phyloP scores from a whole-genome alignment of 2,113 vertebrate genomes.

The Erpornis zantholeuca region DNA sequence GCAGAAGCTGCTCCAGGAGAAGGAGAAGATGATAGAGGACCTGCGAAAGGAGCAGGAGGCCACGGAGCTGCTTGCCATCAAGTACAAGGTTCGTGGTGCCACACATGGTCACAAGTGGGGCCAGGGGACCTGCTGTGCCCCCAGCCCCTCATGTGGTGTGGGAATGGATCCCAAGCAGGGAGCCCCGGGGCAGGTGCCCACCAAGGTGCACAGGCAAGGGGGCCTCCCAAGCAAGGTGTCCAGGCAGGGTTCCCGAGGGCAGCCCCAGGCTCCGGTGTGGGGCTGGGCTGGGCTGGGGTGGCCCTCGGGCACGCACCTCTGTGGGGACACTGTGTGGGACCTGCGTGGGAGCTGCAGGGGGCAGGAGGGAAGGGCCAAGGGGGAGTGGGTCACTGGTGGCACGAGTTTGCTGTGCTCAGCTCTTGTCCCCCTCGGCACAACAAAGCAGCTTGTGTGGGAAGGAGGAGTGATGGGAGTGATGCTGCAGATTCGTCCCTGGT shows the following conservation, averaged over 20 bases:
- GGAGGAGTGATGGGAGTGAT: background rate
- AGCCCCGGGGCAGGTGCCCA: background rate
- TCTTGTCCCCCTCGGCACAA: background rate
- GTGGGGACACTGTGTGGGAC: fast-evolving
- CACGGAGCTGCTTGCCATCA: constrained; percentile 89
- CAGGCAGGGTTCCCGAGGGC: background rate
- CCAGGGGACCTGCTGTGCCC: background rate
- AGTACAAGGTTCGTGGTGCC: constrained; percentile 85
- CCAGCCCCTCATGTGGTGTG: background rate
- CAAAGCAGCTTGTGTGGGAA: background rate
- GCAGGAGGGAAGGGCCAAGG: fast-evolving
- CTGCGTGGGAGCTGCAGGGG: background rate
- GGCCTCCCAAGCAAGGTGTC: background rate
- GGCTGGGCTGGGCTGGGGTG: background rate
- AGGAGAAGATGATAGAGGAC: constrained; percentile 95
- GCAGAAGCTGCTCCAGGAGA: constrained; percentile 92
- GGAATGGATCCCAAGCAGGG: background rate
- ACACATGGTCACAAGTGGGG: fast-evolving
- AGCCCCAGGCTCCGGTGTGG: fast-evolving
- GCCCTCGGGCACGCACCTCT: fast-evolving
- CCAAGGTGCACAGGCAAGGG: background rate
- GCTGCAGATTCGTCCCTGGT: background rate
- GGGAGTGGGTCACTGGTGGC: background rate
- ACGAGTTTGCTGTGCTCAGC: background rate
- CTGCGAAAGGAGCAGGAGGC: constrained; percentile 92